A percentile compares a stretch with the other conserved stretches of the same genome.
phyloP scores from a whole-genome alignment of 2,113 vertebrate genomes.

The Pygoscelis adeliae region DNA sequence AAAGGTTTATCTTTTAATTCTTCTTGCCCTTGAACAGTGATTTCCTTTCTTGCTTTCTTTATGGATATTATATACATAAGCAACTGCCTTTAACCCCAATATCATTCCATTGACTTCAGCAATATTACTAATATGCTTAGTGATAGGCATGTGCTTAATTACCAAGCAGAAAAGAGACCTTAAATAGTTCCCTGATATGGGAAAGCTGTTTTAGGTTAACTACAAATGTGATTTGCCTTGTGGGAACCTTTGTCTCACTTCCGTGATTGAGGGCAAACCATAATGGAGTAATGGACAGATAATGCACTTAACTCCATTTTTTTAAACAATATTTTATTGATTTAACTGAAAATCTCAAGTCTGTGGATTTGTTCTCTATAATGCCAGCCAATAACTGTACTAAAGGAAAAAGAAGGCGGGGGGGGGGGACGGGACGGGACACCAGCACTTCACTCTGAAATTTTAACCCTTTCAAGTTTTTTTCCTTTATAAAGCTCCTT shows the following conservation, averaged over 20 bases:
- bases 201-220: neutral
- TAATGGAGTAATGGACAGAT: constrained; percentile 10
- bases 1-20: neutral
- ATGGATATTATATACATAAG: neutral
- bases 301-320: constrained; percentile 53
- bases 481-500: neutral
- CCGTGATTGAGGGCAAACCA: constrained; percentile 31
- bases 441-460: neutral
- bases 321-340: constrained; percentile 43
- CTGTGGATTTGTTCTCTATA: neutral
- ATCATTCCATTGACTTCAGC: neutral
- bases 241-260: constrained; percentile 25
- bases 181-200: neutral
- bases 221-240: constrained; percentile 4
- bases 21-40: neutral
- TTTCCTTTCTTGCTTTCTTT: neutral
- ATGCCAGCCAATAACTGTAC: neutral
- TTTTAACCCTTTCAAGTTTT: neutral
- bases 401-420: neutral
- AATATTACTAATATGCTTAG: neutral
- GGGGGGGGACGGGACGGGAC: no score
- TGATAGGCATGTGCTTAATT: constrained; percentile 21
- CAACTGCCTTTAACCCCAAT: neutral
- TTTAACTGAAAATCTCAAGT: constrained; percentile 42
- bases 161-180: neutral